Conservation (phyloP, 1,140 invertebrate species). For the Myzus persicae region DNA sequence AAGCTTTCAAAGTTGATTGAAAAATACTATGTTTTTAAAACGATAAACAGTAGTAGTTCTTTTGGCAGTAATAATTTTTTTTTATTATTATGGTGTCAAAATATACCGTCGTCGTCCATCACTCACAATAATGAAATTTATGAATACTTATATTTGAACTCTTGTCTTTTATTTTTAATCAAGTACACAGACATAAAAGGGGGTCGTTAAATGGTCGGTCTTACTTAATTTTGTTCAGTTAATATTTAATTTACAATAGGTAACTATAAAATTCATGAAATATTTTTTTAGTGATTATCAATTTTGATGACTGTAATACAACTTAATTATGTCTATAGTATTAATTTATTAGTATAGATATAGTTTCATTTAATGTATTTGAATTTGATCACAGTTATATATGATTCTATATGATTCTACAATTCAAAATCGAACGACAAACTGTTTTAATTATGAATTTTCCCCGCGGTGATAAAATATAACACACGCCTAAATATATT, state of each 20-base stretch:
- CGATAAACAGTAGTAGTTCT: neutral
- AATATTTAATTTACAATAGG: neutral
- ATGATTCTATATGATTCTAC: neutral
- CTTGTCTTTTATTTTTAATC: neutral
- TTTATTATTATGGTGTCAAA: neutral
- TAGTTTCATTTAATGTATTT: neutral
- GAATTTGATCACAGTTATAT: neutral
- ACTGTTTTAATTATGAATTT: neutral
- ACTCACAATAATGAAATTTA: neutral
- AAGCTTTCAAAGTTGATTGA: constrained; percentile 1
- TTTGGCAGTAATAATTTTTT: neutral
- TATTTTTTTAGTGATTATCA: neutral
- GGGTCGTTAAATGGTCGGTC: neutral
- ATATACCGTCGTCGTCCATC: neutral
- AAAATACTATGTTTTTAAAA: neutral
- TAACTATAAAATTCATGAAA: neutral
- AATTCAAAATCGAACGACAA: neutral
- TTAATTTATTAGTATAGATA: neutral
- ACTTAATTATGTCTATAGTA: neutral
- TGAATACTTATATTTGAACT: neutral
- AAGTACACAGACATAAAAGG: neutral
- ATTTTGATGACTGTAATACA: neutral
- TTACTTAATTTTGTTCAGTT: neutral
- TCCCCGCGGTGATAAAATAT: neutral
- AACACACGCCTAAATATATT: neutral